These are phyloP conservation scores for Drosophila hamatofila DNA, from an alignment of 2,888 invertebrate species.

Conservation along the genomic window DNA sequence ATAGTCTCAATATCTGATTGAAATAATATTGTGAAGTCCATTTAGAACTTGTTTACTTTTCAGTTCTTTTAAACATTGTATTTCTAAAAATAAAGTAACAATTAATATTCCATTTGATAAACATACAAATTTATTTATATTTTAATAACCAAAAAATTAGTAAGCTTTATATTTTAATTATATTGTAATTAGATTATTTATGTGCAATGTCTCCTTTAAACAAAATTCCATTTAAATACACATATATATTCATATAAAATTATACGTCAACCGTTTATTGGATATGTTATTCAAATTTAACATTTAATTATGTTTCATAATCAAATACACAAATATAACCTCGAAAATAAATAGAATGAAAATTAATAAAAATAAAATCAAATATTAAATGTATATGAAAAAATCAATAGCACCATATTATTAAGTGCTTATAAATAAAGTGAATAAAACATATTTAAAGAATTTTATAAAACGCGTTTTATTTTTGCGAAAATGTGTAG, in stretches of 20 bases:
- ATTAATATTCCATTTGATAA: slow-evolving; percentile 21
- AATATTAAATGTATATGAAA: slow-evolving; percentile 39
- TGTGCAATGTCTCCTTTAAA: slow-evolving; percentile 45
- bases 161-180: slow-evolving; percentile 58
- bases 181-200: slow-evolving; percentile 27
- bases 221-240: slow-evolving; percentile 4
- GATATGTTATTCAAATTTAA: neutral
- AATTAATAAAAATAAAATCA: neutral
- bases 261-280: slow-evolving; percentile 20
- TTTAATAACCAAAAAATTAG: slow-evolving; percentile 4
- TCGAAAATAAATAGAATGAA: slow-evolving; percentile 26
- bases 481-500: too few relatives aligned
- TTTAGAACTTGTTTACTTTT: neutral
- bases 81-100: neutral
- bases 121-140: slow-evolving; percentile 23
- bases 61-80: slow-evolving; percentile 25
- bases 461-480: neutral
- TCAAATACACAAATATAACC: slow-evolving; percentile 24
- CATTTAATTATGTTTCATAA: slow-evolving; percentile 24
- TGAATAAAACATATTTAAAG: slow-evolving; percentile 10
- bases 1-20: neutral
- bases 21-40: neutral
- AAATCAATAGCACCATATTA: slow-evolving; percentile 11
- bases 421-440: slow-evolving; percentile 21
- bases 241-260: slow-evolving; percentile 1